Conservation (phyloP, 2,113 vertebrate genomes). For the Rhipidura dahli region DNA sequence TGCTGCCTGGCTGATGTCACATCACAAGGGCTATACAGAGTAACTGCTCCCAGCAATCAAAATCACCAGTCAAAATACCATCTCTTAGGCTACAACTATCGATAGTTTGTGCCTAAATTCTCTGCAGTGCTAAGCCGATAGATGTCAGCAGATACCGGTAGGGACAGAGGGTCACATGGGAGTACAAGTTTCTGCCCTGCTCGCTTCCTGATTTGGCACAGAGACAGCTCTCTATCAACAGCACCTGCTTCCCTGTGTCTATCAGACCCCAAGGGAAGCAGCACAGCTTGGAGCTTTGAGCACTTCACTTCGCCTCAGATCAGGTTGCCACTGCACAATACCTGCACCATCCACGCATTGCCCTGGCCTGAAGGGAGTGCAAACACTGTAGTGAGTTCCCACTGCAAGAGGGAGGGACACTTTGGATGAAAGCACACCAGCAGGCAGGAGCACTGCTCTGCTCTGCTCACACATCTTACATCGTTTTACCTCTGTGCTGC, state of each 20-base stretch:
- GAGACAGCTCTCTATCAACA: not conserved
- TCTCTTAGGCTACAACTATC: not conserved
- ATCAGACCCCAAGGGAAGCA: not conserved
- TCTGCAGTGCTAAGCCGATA: not conserved
- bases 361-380: not conserved
- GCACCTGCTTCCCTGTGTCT: too few species aligned
- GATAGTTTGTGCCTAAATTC: not conserved
- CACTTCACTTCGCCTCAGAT: not conserved
- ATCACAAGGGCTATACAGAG: not conserved
- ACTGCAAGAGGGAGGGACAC: not conserved
- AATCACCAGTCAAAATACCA: not conserved
- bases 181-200: not conserved
- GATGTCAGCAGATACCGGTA: not conserved
- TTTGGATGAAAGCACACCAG: not conserved
- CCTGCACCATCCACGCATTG: fast-evolving
- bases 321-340: not conserved
- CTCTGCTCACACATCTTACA: fast-evolving
- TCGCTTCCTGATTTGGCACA: not conserved
- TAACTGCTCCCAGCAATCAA: not conserved
- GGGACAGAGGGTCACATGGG: not conserved
- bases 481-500: not conserved
- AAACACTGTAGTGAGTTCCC: not conserved
- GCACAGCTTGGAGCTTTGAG: not conserved
- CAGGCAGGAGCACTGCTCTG: not conserved
- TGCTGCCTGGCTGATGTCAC: not conserved